Conservation (phyloP, 2,888 invertebrate species). For the Pachycephus smyrnensis region DNA sequence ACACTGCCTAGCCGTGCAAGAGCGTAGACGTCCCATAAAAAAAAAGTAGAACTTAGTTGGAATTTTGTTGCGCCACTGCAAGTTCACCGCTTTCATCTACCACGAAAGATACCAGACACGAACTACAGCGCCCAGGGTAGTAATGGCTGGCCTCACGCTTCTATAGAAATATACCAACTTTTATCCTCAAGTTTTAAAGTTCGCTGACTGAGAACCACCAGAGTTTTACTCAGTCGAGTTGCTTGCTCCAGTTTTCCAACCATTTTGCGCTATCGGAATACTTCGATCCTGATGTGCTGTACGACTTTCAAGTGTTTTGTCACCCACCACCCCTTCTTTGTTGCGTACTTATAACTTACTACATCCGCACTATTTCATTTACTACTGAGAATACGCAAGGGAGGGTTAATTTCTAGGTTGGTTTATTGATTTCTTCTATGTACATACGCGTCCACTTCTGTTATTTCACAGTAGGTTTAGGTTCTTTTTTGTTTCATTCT, state of each 20-base stretch:
- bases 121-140: neutral
- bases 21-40: neutral
- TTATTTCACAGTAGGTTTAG: neutral
- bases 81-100: neutral
- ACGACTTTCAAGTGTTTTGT: neutral
- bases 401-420: neutral
- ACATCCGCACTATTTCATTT: neutral
- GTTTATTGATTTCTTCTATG: neutral
- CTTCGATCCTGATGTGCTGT: neutral
- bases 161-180: neutral
- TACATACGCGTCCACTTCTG: neutral
- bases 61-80: neutral
- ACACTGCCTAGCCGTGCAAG: neutral
- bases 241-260: neutral
- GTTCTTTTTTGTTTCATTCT: neutral
- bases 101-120: neutral
- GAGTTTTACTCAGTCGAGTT: neutral
- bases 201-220: neutral
- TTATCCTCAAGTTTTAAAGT: neutral
- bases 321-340: too few relatives aligned
- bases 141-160: neutral
- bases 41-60: neutral
- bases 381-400: neutral
- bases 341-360: neutral
- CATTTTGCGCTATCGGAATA: neutral